phyloP scores from a whole-genome alignment of 2,113 vertebrate genomes.

The Globicephala melas region DNA sequence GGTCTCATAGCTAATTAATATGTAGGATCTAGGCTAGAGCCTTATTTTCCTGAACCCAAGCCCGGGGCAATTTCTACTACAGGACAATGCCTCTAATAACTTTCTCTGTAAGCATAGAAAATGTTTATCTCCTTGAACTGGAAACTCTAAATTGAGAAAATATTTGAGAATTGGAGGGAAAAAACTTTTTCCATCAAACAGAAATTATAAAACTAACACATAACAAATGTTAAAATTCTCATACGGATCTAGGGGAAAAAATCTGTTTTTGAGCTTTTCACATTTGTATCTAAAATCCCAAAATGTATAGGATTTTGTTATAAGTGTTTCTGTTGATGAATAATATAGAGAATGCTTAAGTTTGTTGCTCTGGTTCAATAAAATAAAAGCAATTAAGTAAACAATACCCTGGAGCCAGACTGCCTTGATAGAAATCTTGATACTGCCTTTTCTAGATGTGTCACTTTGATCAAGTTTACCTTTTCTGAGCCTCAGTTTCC shows the following conservation, averaged over 20 bases:
- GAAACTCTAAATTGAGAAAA: not conserved
- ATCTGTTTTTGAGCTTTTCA: not conserved
- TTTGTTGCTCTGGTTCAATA: not conserved
- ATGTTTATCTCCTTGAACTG: not conserved
- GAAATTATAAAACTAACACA: not conserved
- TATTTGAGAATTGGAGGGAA: not conserved
- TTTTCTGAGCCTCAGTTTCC: slow-evolving; percentile 5
- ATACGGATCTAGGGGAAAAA: not conserved
- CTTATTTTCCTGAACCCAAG: not conserved
- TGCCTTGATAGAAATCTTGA: not conserved
- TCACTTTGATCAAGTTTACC: not conserved
- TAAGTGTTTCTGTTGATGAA: not conserved
- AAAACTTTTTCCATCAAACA: not conserved
- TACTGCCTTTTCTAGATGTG: not conserved
- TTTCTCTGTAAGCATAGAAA: not conserved
- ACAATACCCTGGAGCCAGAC: not conserved
- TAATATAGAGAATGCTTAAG: not conserved
- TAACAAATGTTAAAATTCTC: slow-evolving; percentile 1
- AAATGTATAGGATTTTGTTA: not conserved
- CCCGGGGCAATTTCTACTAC: not conserved
- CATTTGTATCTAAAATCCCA: not conserved
- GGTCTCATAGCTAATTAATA: not conserved
- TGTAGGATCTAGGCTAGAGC: not conserved
- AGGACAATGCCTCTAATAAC: not conserved
- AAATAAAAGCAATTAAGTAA: slow-evolving; percentile 30